These are phyloP conservation scores for Rhagoletis zephyria DNA, from an alignment of 1,140 invertebrate species.

Conservation along the genomic window DNA sequence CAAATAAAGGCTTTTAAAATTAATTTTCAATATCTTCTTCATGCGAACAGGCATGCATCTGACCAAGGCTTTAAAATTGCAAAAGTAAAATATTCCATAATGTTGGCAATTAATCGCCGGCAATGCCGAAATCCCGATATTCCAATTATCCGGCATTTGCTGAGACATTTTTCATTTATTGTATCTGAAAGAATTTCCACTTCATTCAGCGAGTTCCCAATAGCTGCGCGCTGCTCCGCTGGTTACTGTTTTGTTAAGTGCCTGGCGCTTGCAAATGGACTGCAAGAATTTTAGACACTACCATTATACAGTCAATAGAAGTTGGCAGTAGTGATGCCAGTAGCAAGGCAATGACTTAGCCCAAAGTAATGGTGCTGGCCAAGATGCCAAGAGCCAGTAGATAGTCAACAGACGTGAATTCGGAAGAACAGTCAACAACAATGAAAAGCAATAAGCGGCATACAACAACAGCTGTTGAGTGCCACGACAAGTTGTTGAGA, in stretches of 20 bases:
- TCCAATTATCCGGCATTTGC: slow-evolving; percentile 26
- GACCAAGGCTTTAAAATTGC: background rate
- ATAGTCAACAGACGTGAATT: slow-evolving; percentile 1
- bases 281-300: slow-evolving; percentile 7
- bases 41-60: background rate
- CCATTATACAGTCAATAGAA: slow-evolving; percentile 43
- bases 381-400: background rate
- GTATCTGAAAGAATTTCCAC: slow-evolving; percentile 4
- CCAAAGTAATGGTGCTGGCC: background rate
- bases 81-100: background rate
- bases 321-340: background rate
- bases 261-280: slow-evolving; percentile 7
- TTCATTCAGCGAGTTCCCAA: background rate
- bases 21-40: too few relatives aligned
- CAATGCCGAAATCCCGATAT: slow-evolving; percentile 20
- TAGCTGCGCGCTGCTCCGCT: background rate
- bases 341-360: background rate
- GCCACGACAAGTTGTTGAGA: background rate
- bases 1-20: too few relatives aligned
- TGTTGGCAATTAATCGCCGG: slow-evolving; percentile 18
- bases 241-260: background rate
- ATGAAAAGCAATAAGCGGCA: background rate
- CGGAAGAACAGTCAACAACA: slow-evolving; percentile 26
- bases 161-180: slow-evolving; percentile 26
- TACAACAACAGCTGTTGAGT: slow-evolving; percentile 13